Base-by-base conservation (phyloP, 2,888 invertebrate species). In the Eupithecia dodoneata region DNA sequence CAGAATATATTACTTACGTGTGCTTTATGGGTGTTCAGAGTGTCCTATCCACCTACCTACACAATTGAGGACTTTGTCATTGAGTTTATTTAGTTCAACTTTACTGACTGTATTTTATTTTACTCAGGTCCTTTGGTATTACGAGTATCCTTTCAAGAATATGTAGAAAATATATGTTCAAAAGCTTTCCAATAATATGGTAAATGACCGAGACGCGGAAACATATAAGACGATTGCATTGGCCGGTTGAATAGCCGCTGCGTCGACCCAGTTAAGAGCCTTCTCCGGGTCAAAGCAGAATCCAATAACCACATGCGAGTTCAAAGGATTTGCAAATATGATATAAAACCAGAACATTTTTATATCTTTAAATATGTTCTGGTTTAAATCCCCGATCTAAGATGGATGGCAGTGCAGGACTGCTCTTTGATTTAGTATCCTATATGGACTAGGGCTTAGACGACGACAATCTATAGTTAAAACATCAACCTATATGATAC, bases 281-380 rank as follows among this genome's bases (percentile, higher is more conserved):
- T 42, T 42, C 42, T 45, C 69, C n/a, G n/a, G 69, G n/a, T 67
- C 69, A 18, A n/a, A 69, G 69, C 45, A 45, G 69, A 45, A 69
- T 66, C 69, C 69, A 69, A 69, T 69, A 69, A 45, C 69, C 69
- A 42, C 66, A 66, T 66, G 44, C 69, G 69, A 69, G n/a, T 69
- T 69, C 45, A n/a, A 69, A 69, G 69, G 45, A 69, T 69, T 69
- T 45, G n/a, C 42, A 69, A 45, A 69, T 59, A 41, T n/a, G 66
- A 42, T 66, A 2, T 66, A 66, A 42, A 66, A 42, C 42, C 15
- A 30, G 63, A 63, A 63, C 10, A 63, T 4, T 30, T 63, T 63
- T 12, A 63, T 63, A 63, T 2, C 18, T 63, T 63, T 63, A 30
- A 63, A 59, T 30, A 63, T 63, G 59, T 18, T 59, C 59, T 59